Evolutionary conservation across 2,113 vertebrate genomes (phyloP), one percentile per base, ranked within the genome.

Genomic region (Nothoprocta perdicaria): DNA sequence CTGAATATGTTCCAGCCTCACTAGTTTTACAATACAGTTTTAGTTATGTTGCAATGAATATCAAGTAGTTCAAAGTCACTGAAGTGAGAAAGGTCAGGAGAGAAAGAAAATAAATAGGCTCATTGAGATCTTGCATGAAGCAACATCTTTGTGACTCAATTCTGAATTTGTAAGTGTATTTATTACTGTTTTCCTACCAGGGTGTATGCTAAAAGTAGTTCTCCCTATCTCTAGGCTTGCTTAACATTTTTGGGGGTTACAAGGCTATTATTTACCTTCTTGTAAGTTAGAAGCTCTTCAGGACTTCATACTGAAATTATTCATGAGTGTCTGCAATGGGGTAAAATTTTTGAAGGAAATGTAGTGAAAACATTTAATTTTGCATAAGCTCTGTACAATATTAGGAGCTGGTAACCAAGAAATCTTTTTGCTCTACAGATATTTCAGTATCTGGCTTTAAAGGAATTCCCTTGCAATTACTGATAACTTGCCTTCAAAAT

Each of bases 391-490:
- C 65, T 76, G 38, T 29, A n/a, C 82, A 40, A 18, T 69, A 63
- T 33, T 82, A 84, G 53, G 53, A 92, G 33, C 40, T 73, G 50
- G 19, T n/a, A 76, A 58, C 71, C 38, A 80, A 80, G 5, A 80
- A 60, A 35, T 11, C 7, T 35, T 89, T 90, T 43, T 61, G 27
- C 33, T 29, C 23, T 80, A 41, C 53, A 85, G 40, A 92, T 73
- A 14, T 92, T 91, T 89, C n/a, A 53, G n/a, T 55, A 57, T 81
- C 69, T 92, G 78, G 15, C 43, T 86, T 88, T 78, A 57, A 87
- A 89, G 72, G 60, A 45, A 72, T 94, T 82, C 76, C 91, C 71
- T 87, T 92, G 78, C 29, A 76, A 69, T 93, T 94, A 86, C 53
- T 14, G 35, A 73, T 82, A n/a, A 65, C 48, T 14, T 87, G 76